Conservation (phyloP, 2,113 vertebrate genomes). For the Rhinopomastus cyanomelas region DNA sequence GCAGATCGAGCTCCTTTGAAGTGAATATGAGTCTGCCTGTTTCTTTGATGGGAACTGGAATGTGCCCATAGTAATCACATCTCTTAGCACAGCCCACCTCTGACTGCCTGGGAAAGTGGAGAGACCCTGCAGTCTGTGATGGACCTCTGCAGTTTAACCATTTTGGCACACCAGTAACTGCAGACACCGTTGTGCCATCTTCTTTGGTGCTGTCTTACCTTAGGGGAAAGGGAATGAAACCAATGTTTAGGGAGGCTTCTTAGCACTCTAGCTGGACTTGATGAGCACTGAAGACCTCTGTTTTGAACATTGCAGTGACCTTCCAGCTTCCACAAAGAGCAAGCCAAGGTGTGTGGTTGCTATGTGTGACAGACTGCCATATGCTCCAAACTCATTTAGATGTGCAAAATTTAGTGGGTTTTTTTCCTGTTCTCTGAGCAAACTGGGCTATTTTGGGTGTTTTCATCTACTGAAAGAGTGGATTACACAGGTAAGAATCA, state of each 20-base stretch:
- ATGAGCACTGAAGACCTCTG: background rate
- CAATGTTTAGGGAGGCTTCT: background rate
- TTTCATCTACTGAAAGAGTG: background rate
- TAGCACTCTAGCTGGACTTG: background rate
- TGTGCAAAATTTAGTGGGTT: background rate
- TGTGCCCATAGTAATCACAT: conserved; percentile 26
- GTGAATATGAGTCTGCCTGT: background rate
- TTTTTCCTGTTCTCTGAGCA: background rate
- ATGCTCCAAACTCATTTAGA: background rate
- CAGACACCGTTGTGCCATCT: background rate
- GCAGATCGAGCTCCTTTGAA: conserved; percentile 34
- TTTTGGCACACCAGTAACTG: background rate
- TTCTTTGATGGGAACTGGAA: conserved; percentile 40
- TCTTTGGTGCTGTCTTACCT: background rate
- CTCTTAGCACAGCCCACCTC: background rate
- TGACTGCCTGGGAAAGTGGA: conserved; percentile 34
- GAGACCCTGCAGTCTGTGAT: background rate
- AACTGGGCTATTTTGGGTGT: background rate
- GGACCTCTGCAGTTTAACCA: background rate
- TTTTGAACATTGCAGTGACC: background rate
- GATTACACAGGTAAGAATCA: background rate
- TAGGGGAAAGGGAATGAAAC: background rate
- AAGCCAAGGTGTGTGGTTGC: background rate
- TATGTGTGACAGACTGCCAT: background rate
- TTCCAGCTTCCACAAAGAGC: background rate